Evolutionary conservation across 2,888 invertebrate genomes (phyloP), one percentile per base, ranked within the genome.

Genomic region (Andrena bicolor): DNA sequence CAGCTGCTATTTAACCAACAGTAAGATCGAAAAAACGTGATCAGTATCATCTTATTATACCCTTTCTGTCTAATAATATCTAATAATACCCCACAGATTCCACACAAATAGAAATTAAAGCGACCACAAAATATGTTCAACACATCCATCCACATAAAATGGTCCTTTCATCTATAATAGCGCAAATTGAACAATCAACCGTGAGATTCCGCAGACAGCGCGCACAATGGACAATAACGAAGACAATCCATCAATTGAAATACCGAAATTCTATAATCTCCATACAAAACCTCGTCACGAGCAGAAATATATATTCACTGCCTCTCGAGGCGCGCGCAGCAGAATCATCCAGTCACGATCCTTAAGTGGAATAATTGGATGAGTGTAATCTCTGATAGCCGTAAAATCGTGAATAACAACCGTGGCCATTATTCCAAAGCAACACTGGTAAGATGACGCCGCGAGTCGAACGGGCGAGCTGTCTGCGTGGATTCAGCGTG

Each of bases 291-390:
- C 20, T 23, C 8, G 10, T 26, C 41, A 16, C 20, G 10, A n/a
- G 32, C 7, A 28, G 23, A 41, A 23, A 70, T 63, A 51, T 76
- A 61, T 63, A 71, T 63, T 64, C 30, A n/a, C n/a, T 16, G 16
- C 4, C 41, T 16, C 13, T 26, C 30, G 26, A 41, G 4, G 41
- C 20, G 20, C 13, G 28, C 7, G 32, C 28, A 2, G 16, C 32
- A 10, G 20, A 76, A 75, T 64, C 69, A 63, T 53, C 69, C 64
- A 65, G 65, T 74, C 70, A 35, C 60, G 60, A 65, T 35, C 41
- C 51, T 66, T 74, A 74, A 79, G 60, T 61, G 65, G 65, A 74
- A 82, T 80, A 80, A 80, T 82, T 79, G 80, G 74, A 79, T 74
- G 51, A 79, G 35, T 74, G 81, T 79, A 70, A 80, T 79, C 74